phyloP scores from a whole-genome alignment of 1,140 invertebrate species.

The Rhynchophorus ferrugineus region DNA sequence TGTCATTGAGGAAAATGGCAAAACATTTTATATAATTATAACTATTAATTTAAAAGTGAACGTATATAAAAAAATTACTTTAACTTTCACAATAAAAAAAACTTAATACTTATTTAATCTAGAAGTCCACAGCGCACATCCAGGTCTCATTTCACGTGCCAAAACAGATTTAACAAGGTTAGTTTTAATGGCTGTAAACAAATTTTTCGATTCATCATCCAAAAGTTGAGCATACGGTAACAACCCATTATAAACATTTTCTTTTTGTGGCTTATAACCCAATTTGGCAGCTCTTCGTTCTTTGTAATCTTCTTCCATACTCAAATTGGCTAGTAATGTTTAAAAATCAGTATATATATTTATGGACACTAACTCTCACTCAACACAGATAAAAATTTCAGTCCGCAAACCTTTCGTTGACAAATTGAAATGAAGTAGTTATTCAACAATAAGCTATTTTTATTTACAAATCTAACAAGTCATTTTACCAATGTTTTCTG shows the following conservation, averaged over 20 bases:
- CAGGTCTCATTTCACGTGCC: conserved; percentile 60
- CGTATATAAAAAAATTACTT: background rate
- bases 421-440: conserved; percentile 10
- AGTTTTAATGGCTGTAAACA: conserved; percentile 58
- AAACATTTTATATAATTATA: background rate
- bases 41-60: background rate
- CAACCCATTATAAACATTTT: conserved; percentile 56
- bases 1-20: background rate
- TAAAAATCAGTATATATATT: no score
- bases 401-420: no score
- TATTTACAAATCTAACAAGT: conserved; percentile 15
- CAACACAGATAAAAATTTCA: no score
- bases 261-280: conserved; percentile 51
- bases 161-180: conserved; percentile 60
- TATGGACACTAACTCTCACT: no score
- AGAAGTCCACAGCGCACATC: conserved; percentile 53
- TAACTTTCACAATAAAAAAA: conserved; percentile 1
- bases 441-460: conserved; percentile 11
- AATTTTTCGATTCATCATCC: conserved; percentile 53
- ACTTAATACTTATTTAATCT: conserved; percentile 52
- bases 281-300: conserved; percentile 27
- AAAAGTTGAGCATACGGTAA: conserved; percentile 59
- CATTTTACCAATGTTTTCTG: conserved; percentile 5
- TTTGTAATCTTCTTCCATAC: conserved; percentile 32
- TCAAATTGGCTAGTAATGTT: no score